Evolutionary conservation across 2,888 invertebrate genomes (phyloP).

Genomic region (Sarcophaga subvicina): DNA sequence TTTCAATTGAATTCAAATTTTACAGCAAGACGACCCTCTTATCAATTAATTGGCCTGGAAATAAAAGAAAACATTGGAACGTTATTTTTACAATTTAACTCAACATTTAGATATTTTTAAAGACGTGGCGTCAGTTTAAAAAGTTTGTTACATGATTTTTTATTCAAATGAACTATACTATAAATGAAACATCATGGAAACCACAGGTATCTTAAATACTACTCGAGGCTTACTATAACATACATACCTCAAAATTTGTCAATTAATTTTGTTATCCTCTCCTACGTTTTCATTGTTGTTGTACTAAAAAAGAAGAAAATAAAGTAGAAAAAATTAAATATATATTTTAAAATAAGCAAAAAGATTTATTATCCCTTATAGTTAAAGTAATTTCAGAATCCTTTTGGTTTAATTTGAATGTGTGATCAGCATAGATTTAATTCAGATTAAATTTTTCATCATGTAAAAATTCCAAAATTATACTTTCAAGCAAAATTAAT

Average conservation of each 20-base stretch:
- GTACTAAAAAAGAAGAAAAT: neutral
- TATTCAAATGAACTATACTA: conserved; percentile 69
- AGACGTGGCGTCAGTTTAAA: neutral
- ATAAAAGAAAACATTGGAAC: neutral
- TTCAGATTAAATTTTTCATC: conserved; percentile 67
- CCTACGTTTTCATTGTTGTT: neutral
- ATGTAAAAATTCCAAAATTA: conserved; percentile 11
- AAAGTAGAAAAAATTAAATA: neutral
- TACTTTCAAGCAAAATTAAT: neutral
- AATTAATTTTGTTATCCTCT: neutral
- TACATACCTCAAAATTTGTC: no score
- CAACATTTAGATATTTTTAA: no score
- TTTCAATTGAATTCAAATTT: no score
- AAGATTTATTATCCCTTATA: no score
- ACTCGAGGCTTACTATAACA: no score
- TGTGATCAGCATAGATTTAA: conserved; percentile 65
- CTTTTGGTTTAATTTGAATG: conserved; percentile 67
- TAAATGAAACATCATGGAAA: conserved; percentile 60
- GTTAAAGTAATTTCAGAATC: conserved; percentile 43
- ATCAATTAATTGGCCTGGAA: neutral
- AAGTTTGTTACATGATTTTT: conserved; percentile 59
- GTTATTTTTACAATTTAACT: no score
- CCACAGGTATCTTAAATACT: no score
- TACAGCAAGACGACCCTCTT: no score
- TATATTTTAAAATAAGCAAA: neutral